Evolutionary conservation across 2,113 vertebrate species (phyloP).

Genomic region (Epinephelus fuscoguttatus): DNA sequence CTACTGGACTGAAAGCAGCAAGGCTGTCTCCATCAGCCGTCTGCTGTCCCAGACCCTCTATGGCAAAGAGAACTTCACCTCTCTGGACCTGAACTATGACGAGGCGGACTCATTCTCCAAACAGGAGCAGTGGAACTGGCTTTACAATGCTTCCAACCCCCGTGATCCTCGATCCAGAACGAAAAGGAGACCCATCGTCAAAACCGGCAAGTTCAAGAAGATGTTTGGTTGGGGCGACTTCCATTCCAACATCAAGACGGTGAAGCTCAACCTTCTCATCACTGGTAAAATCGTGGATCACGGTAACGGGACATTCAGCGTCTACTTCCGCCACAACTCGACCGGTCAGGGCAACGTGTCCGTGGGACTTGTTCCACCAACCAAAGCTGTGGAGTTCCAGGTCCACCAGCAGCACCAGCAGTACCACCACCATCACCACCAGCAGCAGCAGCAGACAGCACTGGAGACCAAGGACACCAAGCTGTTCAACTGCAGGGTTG

Average conservation of each 20-base stretch:
- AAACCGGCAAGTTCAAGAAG: constrained; percentile 99
- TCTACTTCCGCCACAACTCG: constrained; percentile 98
- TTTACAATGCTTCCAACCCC: constrained; percentile 90
- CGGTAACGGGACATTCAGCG: constrained; percentile 97
- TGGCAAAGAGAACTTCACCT: constrained; percentile 91
- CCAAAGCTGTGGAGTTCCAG: constrained; percentile 98
- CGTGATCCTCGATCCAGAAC: constrained; percentile 90
- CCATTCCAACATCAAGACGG: constrained; percentile 98
- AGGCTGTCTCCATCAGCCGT: constrained; percentile 93
- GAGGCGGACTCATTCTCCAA: constrained; percentile 91
- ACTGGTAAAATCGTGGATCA: constrained; percentile 99
- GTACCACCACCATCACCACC: constrained; percentile 71
- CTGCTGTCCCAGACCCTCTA: constrained; percentile 92
- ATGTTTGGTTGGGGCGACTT: constrained; percentile 99
- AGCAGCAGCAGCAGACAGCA: constrained; percentile 88
- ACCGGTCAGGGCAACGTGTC: constrained; percentile 98
- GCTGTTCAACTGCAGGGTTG: constrained; percentile 98
- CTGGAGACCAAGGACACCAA: constrained; percentile 98
- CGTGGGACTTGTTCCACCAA: constrained; percentile 95
- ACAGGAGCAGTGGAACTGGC: constrained; percentile 94
- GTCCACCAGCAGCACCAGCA: constrained; percentile 76
- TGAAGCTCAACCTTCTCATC: constrained; percentile 97
- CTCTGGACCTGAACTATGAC: constrained; percentile 91
- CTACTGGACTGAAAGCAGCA: constrained; percentile 92
- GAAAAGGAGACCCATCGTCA: constrained; percentile 93